A percentile compares a stretch with the other conserved stretches of the same genome.
phyloP scores from a whole-genome alignment of 2,888 invertebrate species.

The Cloeon dipterum region DNA sequence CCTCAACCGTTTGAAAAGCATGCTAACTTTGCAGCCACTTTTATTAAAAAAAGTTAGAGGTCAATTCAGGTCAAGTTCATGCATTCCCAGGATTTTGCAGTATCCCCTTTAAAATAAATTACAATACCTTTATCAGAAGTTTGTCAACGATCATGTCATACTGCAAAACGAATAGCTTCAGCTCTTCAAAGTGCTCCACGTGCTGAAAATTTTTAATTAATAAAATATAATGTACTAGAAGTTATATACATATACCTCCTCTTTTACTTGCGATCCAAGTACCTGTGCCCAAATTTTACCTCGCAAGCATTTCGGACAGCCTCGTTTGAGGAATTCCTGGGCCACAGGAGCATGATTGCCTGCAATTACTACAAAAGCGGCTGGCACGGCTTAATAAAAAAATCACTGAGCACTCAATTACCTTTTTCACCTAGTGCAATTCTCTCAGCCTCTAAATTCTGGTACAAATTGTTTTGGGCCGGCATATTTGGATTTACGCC shows the following conservation, averaged over 20 bases:
- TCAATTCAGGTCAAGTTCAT: too few species aligned
- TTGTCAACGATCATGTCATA: conserved; percentile 87
- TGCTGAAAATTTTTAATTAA: conserved; percentile 26
- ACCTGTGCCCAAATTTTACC: conserved; percentile 72
- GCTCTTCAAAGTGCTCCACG: conserved; percentile 45
- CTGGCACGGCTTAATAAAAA: too few species aligned
- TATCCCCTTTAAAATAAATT: too few species aligned
- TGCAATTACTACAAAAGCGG: conserved; percentile 39
- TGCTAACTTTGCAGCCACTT: too few species aligned
- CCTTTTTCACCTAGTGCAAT: conserved; percentile 45
- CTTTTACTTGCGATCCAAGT: conserved; percentile 51
- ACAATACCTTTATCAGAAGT: conserved; percentile 64
- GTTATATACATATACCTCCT: conserved; percentile 25
- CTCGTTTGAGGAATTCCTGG: conserved; percentile 73
- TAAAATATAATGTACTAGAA: conserved; percentile 1
- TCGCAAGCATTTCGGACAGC: conserved; percentile 57
- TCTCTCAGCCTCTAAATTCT: conserved; percentile 41
- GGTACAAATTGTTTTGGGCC: conserved; percentile 25
- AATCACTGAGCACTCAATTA: too few species aligned
- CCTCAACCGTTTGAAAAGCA: too few species aligned
- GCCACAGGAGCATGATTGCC: conserved; percentile 68
- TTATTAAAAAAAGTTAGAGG: too few species aligned
- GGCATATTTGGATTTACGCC: conserved; percentile 41
- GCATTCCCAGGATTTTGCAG: too few species aligned
- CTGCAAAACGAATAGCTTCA: conserved; percentile 61